Evolutionary conservation across 1,140 invertebrate species (phyloP), one percentile per base, ranked within the genome.

Genomic region (Palaemon carinicauda): DNA sequence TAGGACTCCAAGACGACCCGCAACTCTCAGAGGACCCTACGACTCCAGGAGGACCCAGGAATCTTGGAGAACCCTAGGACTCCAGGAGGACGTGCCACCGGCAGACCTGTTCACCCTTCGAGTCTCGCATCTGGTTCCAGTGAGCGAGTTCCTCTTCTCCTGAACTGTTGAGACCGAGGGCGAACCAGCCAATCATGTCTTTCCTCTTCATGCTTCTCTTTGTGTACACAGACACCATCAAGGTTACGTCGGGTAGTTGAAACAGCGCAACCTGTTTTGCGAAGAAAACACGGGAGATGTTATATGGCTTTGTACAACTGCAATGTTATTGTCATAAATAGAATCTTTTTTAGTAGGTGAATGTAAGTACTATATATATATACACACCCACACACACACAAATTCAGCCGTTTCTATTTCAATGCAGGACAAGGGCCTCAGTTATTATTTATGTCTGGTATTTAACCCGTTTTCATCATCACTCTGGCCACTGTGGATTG

Each of bases 121-220:
- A 94, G 88, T 95, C 94, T 65, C 94, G 91, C 94, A 98, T 97
- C 90, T 98, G 97, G 90, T 96, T 95, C 97, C 97, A 99, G 91
- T 98, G 97, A 12, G 96, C 94, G n/a, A 95, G 92, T 91, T 98
- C 97, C 90, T 98, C 97, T 71, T 96, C 95, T 21, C 97, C 97
- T 29, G 96, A 97, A 88, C 96, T 96, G 91, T 96, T 98, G 90
- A 96, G 92, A 15, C 97, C 97, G 73, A 98, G 91, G 83, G 96
- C 96, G 92, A 98, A 97, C 97, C 97, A 98, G 71, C 97, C 97
- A 85, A 98, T 96, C 95, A 98, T 97, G 91, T 98, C 97, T 90
- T 98, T 98, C 87, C 96, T 95, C 90, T 98, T 98, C 93, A 98
- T 97, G 90, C 96, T 95, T 84, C 96, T 95, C 84, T 95, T 94